A percentile compares a stretch with the other conserved stretches of the same genome.
These are phyloP conservation scores for Gallinago undulata DNA, from an alignment of 2,113 vertebrate species.

Conservation along the genomic window DNA sequence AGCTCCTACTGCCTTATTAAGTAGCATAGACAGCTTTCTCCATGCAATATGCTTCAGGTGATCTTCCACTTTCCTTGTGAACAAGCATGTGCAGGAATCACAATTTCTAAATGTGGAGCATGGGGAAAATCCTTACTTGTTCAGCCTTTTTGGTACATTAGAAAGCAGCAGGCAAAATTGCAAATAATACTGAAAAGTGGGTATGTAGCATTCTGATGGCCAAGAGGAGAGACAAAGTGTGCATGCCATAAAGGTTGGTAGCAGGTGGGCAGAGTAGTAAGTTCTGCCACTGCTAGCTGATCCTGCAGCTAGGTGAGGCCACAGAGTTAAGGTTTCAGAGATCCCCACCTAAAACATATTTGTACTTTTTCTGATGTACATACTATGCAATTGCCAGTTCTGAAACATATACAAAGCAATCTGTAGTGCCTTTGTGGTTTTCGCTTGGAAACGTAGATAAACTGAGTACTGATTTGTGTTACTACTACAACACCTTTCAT, in stretches of 20 bases:
- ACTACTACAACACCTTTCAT: background rate
- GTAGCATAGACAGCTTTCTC: background rate
- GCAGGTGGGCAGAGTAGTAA: background rate
- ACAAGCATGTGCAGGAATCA: background rate
- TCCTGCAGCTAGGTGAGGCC: background rate
- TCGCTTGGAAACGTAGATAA: background rate
- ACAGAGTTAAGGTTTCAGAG: background rate
- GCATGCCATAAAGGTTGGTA: background rate
- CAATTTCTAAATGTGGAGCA: background rate
- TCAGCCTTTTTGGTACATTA: background rate
- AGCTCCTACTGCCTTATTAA: background rate
- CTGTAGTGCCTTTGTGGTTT: background rate
- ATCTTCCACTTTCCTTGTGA: background rate
- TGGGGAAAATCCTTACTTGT: background rate
- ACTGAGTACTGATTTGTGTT: background rate
- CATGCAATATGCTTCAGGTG: fast-evolving
- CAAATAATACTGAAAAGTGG: background rate
- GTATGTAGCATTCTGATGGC: background rate
- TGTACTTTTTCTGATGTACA: background rate
- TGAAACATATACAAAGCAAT: background rate
- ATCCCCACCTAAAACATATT: background rate
- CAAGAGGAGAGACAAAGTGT: background rate
- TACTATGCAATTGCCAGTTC: background rate
- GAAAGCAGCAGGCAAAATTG: background rate
- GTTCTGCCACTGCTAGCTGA: background rate